Percentiles rank a stretch among this genome's conserved stretches.
Conservation (phyloP, 2,797 vertebrate species). For the Myotis findleyi region DNA sequence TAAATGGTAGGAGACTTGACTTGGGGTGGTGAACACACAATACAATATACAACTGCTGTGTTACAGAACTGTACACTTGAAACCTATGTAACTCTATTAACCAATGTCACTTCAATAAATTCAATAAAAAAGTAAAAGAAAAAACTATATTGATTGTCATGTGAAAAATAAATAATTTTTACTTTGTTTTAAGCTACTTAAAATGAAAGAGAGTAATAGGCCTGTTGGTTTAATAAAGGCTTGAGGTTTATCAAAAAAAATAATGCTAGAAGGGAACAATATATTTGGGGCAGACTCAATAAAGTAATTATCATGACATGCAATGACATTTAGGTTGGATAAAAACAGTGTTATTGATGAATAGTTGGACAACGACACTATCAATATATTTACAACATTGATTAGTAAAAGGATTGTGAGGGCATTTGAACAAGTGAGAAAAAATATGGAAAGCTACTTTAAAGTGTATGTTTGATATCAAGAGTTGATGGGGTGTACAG, state of each 20-base stretch:
- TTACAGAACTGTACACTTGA: background rate
- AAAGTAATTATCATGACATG: background rate
- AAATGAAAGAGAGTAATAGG: background rate
- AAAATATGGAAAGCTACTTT: background rate
- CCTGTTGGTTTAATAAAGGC: background rate
- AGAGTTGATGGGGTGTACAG: background rate
- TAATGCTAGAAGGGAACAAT: background rate
- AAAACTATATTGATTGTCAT: background rate
- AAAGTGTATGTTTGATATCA: background rate
- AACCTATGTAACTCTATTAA: background rate
- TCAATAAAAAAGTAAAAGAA: background rate
- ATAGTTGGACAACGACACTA: background rate
- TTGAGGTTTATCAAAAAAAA: background rate
- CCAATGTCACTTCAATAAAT: background rate
- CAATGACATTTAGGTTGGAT: background rate
- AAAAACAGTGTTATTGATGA: background rate
- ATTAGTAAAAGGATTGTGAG: background rate
- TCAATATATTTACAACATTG: background rate
- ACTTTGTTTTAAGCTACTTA: background rate
- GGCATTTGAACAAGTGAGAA: background rate
- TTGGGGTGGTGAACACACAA: background rate
- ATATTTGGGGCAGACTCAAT: background rate
- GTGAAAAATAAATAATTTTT: background rate
- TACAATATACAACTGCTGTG: background rate
- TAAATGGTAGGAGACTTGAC: background rate